Base-by-base conservation (phyloP, 2,113 vertebrate genomes). In the Theropithecus gelada region DNA sequence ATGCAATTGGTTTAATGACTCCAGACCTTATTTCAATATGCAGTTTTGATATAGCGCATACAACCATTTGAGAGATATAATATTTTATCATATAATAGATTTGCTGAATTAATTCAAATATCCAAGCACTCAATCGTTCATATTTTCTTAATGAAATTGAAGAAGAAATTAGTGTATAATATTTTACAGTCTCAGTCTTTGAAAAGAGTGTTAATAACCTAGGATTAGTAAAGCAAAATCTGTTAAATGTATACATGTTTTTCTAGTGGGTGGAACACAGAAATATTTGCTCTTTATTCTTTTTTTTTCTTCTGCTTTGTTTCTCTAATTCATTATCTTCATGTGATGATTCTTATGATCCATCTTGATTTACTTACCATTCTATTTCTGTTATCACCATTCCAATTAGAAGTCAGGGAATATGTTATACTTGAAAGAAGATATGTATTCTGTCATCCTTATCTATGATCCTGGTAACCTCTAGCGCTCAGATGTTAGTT, bases 151-250 rank as follows among this genome's bases (percentile, higher is more conserved):
- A 43, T 79, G 61, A 88, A 70, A 55, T 35, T 72, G 50, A 97
- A 94, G n/a, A 72, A 76, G 22, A 89, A 79, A 55, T 84, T 25
- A 96, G 8, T 78, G 0, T 66, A 57, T 20, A 66, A 5, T 43
- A 93, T 97, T 68, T 55, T 17, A 72, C 23, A 61, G 9, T 78
- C 81, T 96, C 8, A 97, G 73, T 94, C 16, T 55, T 94, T 94
- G 82, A 48, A 79, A 93, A 85, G 40, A 96, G 27, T 79, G 18
- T 92, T 40, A 96, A 75, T 96, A 38, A 14, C 97, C 76, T 95
- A 80, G 73, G 81, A 96, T 61, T 64, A 22, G 4, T 93, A 90
- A 95, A 68, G 81, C 23, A 88, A 32, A 55, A 0, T 79, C 22
- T 96, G 18, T 88, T 92, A 85, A 88, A 92, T 35, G 96, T 40